phyloP scores from a whole-genome alignment of 2,797 vertebrate genomes.

The Pelobates cultripes region DNA sequence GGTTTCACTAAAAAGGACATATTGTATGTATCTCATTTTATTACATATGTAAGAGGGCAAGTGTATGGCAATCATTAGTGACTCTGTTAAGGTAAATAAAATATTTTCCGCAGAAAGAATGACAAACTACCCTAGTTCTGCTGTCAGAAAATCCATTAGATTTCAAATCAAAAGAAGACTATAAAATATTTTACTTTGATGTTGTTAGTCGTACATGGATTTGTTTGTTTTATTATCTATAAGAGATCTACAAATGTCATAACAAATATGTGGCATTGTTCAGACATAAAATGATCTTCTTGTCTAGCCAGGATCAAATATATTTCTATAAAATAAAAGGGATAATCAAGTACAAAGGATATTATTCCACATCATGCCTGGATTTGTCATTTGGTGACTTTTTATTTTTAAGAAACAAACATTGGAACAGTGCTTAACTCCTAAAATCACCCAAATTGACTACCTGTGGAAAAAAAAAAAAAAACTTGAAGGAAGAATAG shows the following conservation, averaged over 20 bases:
- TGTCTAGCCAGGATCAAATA: conserved; percentile 48
- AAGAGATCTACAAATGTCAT: conserved; percentile 21
- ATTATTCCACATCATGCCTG: neutral
- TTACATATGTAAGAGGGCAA: conserved; percentile 65
- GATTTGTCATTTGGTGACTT: too few relatives aligned
- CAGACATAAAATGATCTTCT: conserved; percentile 58
- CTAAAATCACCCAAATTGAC: too few relatives aligned
- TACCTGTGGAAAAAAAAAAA: too few relatives aligned
- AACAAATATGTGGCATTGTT: conserved; percentile 42
- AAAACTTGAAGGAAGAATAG: too few relatives aligned
- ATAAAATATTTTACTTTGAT: conserved; percentile 56
- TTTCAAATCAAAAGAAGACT: conserved; percentile 58
- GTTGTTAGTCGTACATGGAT: conserved; percentile 38
- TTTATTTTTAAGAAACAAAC: too few relatives aligned
- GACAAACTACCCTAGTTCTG: conserved; percentile 59
- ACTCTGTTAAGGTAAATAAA: conserved; percentile 63
- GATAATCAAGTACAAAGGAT: neutral
- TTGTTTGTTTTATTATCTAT: conserved; percentile 36
- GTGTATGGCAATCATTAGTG: conserved; percentile 63
- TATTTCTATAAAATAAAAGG: neutral
- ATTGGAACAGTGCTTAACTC: too few relatives aligned
- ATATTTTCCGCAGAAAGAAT: conserved; percentile 53
- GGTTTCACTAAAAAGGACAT: conserved; percentile 18
- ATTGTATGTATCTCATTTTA: conserved; percentile 58
- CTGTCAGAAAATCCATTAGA: conserved; percentile 66